phyloP scores from a whole-genome alignment of 1,140 invertebrate genomes.

The Stenopsyche tienmushanensis region DNA sequence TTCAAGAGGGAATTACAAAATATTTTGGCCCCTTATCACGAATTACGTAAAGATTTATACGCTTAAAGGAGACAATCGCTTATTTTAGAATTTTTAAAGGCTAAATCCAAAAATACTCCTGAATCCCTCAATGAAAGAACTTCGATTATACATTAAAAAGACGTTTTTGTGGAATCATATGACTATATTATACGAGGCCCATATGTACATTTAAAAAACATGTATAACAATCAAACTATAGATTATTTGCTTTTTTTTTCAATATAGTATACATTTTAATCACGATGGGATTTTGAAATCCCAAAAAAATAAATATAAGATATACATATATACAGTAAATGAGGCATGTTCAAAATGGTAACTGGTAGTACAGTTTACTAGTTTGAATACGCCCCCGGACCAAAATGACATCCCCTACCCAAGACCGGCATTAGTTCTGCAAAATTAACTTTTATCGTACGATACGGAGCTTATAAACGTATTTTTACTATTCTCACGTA shows the following conservation, averaged over 20 bases:
- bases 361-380: constrained; percentile 13
- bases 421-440: constrained; percentile 24
- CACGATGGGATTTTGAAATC: background rate
- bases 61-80: too few relatives aligned
- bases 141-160: too few relatives aligned
- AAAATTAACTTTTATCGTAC: constrained; percentile 36
- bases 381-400: constrained; percentile 19
- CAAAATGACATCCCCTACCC: constrained; percentile 20
- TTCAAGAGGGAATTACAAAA: too few relatives aligned
- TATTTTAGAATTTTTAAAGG: too few relatives aligned
- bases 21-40: too few relatives aligned
- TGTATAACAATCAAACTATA: too few relatives aligned
- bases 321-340: constrained; percentile 11
- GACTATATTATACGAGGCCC: too few relatives aligned
- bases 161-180: too few relatives aligned
- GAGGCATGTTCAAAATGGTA: constrained; percentile 20
- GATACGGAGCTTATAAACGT: constrained; percentile 33
- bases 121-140: too few relatives aligned
- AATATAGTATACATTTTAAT: background rate
- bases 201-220: too few relatives aligned
- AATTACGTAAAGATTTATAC: too few relatives aligned
- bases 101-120: too few relatives aligned
- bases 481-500: constrained; percentile 34
- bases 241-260: background rate
- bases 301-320: background rate